phyloP scores from a whole-genome alignment of 1,140 invertebrate genomes.

The Varroa destructor region DNA sequence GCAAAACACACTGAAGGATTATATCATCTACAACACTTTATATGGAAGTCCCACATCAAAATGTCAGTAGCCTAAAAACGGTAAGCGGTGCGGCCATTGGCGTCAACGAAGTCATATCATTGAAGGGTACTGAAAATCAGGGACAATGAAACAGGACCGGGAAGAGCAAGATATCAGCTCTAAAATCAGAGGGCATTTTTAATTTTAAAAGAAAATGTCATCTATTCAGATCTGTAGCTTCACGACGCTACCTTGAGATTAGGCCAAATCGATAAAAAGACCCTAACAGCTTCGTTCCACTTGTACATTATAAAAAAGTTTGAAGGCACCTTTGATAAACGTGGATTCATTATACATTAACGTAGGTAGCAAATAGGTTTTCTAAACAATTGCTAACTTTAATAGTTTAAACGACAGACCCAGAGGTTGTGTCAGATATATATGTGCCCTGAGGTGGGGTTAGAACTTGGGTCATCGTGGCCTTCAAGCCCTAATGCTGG shows the following conservation, averaged over 20 bases:
- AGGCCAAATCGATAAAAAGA: background rate
- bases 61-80: conserved; percentile 11
- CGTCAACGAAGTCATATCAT: background rate
- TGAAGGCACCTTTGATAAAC: background rate
- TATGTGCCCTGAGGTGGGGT: no score
- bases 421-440: no score
- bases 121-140: background rate
- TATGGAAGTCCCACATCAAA: background rate
- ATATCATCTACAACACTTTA: conserved; percentile 25
- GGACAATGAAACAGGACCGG: background rate
- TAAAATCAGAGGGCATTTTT: conserved; percentile 17
- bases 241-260: no score
- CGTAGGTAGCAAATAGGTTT: no score
- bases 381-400: no score
- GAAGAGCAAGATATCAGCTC: background rate
- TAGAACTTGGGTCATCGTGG: no score
- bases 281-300: conserved; percentile 2
- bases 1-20: conserved; percentile 1
- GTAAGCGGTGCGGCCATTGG: background rate
- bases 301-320: background rate
- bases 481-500: no score
- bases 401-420: no score
- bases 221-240: no score
- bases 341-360: background rate
- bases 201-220: no score